phyloP scores from a whole-genome alignment of 2,113 vertebrate genomes.

The Sorex fumeus region DNA sequence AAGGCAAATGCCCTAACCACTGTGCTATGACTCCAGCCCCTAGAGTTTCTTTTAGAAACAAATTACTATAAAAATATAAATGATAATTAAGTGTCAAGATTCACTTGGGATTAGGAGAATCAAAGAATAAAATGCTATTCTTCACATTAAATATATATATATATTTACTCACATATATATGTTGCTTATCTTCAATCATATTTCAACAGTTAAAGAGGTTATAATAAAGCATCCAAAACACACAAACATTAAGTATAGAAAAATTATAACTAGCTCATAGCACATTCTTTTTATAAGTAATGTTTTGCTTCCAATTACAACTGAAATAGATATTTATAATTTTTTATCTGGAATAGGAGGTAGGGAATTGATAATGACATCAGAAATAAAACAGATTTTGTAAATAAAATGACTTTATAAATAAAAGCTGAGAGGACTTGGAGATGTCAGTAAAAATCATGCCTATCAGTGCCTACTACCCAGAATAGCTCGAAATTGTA shows the following conservation, averaged over 20 bases:
- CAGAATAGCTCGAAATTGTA: not conserved
- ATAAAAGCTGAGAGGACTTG: not conserved
- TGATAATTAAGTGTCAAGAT: not conserved
- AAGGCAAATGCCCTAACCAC: too few species aligned
- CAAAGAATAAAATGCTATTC: not conserved
- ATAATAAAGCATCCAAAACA: not conserved
- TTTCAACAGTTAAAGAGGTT: not conserved
- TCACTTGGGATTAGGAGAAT: not conserved
- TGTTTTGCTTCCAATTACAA: not conserved
- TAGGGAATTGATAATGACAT: not conserved
- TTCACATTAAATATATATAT: not conserved
- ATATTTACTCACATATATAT: not conserved
- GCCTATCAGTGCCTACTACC: not conserved
- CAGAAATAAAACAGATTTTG: not conserved
- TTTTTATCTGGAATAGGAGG: not conserved
- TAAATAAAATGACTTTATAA: too few species aligned
- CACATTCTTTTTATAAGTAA: not conserved
- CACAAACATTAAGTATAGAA: not conserved
- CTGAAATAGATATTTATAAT: not conserved
- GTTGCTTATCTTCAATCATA: constrained; percentile 14
- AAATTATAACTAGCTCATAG: not conserved
- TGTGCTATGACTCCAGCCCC: too few species aligned
- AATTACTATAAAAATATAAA: not conserved
- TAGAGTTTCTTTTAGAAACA: too few species aligned
- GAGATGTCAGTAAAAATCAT: not conserved